phyloP scores from a whole-genome alignment of 2,888 invertebrate species.

The Imbricaverruca yamaguchii region DNA sequence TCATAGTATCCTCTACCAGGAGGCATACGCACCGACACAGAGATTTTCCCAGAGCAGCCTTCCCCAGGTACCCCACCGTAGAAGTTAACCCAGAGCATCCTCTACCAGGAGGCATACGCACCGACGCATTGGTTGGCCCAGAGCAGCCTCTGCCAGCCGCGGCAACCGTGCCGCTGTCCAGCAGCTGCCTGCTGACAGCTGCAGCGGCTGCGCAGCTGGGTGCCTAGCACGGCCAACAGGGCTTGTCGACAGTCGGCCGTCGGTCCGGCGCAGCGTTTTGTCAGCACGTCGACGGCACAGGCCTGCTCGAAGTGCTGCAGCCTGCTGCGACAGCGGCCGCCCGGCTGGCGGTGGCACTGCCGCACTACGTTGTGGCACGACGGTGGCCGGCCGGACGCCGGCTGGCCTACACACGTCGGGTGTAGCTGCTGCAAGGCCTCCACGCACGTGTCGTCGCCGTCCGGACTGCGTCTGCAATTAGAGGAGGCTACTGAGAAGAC shows the following conservation, averaged over 20 bases:
- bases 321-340: slow-evolving; percentile 53
- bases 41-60: slow-evolving; percentile 83
- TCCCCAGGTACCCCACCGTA: slow-evolving; percentile 74
- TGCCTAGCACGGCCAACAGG: slow-evolving; percentile 78
- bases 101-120: slow-evolving; percentile 47
- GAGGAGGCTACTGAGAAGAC: not conserved
- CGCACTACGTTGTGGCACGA: slow-evolving; percentile 65
- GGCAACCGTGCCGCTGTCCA: slow-evolving; percentile 73
- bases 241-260: slow-evolving; percentile 76
- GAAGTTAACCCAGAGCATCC: not conserved
- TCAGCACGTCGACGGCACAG: slow-evolving; percentile 82
- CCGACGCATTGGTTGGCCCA: slow-evolving; percentile 92
- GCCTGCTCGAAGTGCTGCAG: slow-evolving; percentile 83
- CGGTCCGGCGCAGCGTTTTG: slow-evolving; percentile 79
- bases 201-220: slow-evolving; percentile 78
- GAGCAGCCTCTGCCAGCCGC: slow-evolving; percentile 80
- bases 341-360: slow-evolving; percentile 38
- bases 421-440: slow-evolving; percentile 81
- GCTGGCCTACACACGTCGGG: slow-evolving; percentile 75
- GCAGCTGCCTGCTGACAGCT: slow-evolving; percentile 56
- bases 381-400: slow-evolving; percentile 61
- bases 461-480: not conserved
- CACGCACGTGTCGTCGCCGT: slow-evolving; percentile 65
- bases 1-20: too few relatives aligned
- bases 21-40: slow-evolving; percentile 68